Evolutionary conservation across 1,140 invertebrate species (phyloP), one percentile per base, ranked within the genome.

Genomic region (Drosophila mauritiana): DNA sequence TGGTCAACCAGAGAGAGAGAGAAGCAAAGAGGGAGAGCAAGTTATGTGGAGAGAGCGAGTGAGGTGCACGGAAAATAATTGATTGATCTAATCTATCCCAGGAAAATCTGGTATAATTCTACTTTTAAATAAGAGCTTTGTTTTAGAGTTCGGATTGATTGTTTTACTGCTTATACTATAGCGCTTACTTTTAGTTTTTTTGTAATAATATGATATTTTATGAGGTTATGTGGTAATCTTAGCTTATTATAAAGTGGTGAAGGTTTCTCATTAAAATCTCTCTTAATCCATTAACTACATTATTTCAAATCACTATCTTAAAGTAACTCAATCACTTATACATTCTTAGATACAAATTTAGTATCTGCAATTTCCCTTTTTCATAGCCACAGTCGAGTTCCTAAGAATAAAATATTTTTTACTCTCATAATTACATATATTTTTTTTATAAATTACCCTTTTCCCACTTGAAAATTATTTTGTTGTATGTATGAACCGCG

Each of bases 11-110:
- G 52, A 43, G 40, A 57, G 52, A 49, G 36, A 53, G 54, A 39
- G 43, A 25, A 27, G n/a, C n/a, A 46, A 36, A 39, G 34, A 37
- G 20, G 34, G 39, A 46, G 40, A 34, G 31, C 22, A 15, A 62
- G 40, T n/a, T 49, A 1, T 45, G 31, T 10, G 1, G 7, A 49
- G 56, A 40, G 46, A 65, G 45, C 53, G 48, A 54, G 25, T 12
- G 15, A 51, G 64, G 46, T 43, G 59, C 37, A 53, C 64, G 22
- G 46, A 68, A 52, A 68, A 68, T 64, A 64, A 64, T 64, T 64
- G 55, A 13, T 43, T 61, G 45, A 64, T 64, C 42, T 57, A 62
- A 61, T 64, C 40, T 43, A 36, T 61, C 40, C n/a, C 11, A 54
- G 2, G 52, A 34, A 40, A 42, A 63, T 59, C 54, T 42, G 15